Evolutionary conservation across 2,113 vertebrate species (phyloP).

Genomic region (Stegostoma tigrinum): DNA sequence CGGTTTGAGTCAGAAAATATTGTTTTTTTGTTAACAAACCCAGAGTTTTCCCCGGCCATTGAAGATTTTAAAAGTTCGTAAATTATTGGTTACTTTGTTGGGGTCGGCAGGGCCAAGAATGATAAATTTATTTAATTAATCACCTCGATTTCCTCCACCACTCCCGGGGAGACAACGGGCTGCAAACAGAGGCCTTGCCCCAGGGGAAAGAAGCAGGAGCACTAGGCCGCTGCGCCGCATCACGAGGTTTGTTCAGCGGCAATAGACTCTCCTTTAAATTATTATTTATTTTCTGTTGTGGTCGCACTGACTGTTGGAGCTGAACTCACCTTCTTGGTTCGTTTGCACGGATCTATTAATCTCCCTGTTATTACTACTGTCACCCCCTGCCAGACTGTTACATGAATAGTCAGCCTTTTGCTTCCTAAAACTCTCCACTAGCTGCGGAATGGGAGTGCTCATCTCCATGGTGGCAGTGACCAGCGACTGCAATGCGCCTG

Average conservation of each 20-base stretch:
- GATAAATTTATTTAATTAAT: background rate
- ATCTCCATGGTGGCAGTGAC: constrained; percentile 13
- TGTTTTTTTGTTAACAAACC: background rate
- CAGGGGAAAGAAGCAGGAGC: background rate
- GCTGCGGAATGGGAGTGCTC: constrained; percentile 25
- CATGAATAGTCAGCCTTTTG: constrained; percentile 15
- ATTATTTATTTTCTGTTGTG: background rate
- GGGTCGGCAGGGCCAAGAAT: background rate
- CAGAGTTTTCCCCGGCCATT: background rate
- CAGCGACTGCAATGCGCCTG: background rate
- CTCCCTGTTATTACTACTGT: constrained; percentile 35
- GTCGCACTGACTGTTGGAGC: constrained; percentile 16
- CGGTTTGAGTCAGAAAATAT: background rate
- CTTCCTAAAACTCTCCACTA: constrained; percentile 36
- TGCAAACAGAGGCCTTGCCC: background rate
- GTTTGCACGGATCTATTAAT: constrained; percentile 35
- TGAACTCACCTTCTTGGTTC: constrained; percentile 35
- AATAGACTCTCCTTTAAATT: background rate
- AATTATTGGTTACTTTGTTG: background rate
- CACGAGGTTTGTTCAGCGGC: background rate
- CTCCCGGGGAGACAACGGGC: background rate
- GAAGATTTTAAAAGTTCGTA: background rate
- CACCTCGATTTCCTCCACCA: background rate
- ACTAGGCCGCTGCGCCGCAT: constrained; percentile 17
- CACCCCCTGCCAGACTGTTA: constrained; percentile 29